Conservation (phyloP, 1,140 invertebrate species). For the Bombus ignitus region DNA sequence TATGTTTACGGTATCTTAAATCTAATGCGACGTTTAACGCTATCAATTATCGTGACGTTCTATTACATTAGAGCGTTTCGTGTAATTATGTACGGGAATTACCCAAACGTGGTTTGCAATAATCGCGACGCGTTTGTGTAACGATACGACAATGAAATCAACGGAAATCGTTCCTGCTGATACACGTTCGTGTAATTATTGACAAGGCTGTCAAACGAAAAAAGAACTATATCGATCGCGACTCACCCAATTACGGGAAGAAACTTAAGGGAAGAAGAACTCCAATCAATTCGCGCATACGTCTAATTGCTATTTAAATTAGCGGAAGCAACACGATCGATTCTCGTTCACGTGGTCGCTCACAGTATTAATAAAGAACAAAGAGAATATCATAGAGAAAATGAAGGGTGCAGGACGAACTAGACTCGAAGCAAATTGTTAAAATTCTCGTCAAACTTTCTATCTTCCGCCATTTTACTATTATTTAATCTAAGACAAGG, state of each 20-base stretch:
- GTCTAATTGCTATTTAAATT: constrained; percentile 2
- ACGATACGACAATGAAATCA: constrained; percentile 6
- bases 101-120: not conserved
- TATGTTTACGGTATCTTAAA: not conserved
- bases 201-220: not conserved
- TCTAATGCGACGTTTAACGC: not conserved
- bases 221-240: not conserved
- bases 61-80: not conserved
- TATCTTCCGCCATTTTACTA: not conserved
- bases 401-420: not conserved
- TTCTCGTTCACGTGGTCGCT: not conserved
- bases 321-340: not conserved
- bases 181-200: not conserved
- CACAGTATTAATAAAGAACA: not conserved
- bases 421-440: not conserved
- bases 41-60: not conserved
- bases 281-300: not conserved
- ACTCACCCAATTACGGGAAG: not conserved
- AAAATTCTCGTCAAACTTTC: not conserved
- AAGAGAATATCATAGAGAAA: not conserved
- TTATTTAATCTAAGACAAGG: not conserved
- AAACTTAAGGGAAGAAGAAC: constrained; percentile 3
- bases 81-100: not conserved
- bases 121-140: not conserved
- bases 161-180: not conserved